A percentile compares a stretch with the other conserved stretches of the same genome.
phyloP scores from a whole-genome alignment of 2,888 invertebrate genomes.

The Acronicta psi region DNA sequence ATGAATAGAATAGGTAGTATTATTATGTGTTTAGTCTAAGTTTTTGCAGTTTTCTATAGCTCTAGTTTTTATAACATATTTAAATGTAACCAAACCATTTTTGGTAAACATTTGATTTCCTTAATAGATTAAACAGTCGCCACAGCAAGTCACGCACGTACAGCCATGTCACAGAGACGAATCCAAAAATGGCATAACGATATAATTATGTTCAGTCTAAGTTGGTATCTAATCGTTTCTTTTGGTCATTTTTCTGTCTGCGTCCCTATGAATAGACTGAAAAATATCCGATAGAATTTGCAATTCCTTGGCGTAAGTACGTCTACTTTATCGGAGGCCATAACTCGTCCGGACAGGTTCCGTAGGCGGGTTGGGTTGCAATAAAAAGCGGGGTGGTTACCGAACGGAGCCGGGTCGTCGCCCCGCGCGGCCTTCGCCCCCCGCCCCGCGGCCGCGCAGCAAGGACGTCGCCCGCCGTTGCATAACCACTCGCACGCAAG shows the following conservation, averaged over 20 bases:
- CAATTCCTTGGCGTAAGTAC: slow-evolving; percentile 68
- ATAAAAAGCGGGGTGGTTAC: slow-evolving; percentile 75
- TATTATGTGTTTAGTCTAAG: slow-evolving; percentile 1
- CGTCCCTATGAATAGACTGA: slow-evolving; percentile 34
- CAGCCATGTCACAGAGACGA: slow-evolving; percentile 17
- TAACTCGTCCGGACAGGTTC: slow-evolving; percentile 74
- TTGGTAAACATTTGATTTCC: slow-evolving; percentile 41
- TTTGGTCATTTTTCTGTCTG: slow-evolving; percentile 21
- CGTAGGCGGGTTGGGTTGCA: slow-evolving; percentile 68
- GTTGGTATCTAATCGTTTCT: slow-evolving; percentile 29
- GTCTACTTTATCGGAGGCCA: slow-evolving; percentile 74
- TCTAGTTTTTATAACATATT: slow-evolving; percentile 31
- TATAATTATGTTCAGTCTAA: slow-evolving; percentile 41
- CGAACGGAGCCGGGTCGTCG: slow-evolving; percentile 74
- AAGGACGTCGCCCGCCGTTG: slow-evolving; percentile 85
- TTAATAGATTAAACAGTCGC: slow-evolving; percentile 35
- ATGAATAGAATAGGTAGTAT: neutral
- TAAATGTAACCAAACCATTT: slow-evolving; percentile 34
- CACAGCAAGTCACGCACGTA: slow-evolving; percentile 34
- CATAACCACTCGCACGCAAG: slow-evolving; percentile 84
- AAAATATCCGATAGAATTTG: slow-evolving; percentile 66
- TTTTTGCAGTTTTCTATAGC: slow-evolving; percentile 8
- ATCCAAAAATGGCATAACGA: slow-evolving; percentile 40
- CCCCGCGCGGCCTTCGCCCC: slow-evolving; percentile 81
- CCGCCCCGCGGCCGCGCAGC: slow-evolving; percentile 67